phyloP scores from a whole-genome alignment of 1,140 invertebrate species.

The Temnothorax longispinosus region DNA sequence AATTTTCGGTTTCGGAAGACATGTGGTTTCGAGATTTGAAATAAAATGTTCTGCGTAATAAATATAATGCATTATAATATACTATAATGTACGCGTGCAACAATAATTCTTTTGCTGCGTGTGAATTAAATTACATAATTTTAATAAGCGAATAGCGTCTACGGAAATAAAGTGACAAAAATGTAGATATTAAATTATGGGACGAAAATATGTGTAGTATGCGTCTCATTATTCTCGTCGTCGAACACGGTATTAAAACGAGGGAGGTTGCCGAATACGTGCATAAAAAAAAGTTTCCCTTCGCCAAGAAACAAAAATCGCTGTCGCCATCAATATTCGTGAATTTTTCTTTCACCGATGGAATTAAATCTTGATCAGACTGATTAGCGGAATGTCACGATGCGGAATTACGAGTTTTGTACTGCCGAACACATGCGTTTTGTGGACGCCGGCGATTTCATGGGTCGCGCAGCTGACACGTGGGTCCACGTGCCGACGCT shows the following conservation, averaged over 20 bases:
- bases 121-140: slow-evolving; percentile 21
- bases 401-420: neutral
- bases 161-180: slow-evolving; percentile 28
- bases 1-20: neutral
- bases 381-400: slow-evolving; percentile 12
- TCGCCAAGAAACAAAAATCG: neutral
- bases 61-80: slow-evolving; percentile 24
- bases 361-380: slow-evolving; percentile 42
- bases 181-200: slow-evolving; percentile 51
- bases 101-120: neutral
- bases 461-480: slow-evolving; percentile 38
- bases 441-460: slow-evolving; percentile 37
- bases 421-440: slow-evolving; percentile 21
- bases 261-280: neutral
- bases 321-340: slow-evolving; percentile 12
- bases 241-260: slow-evolving; percentile 35
- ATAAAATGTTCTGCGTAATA: slow-evolving; percentile 11
- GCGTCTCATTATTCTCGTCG: slow-evolving; percentile 27
- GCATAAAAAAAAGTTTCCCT: neutral
- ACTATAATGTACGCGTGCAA: neutral
- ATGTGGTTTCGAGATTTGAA: neutral
- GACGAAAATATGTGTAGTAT: slow-evolving; percentile 41
- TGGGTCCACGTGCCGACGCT: slow-evolving; percentile 31
- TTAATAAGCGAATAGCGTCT: slow-evolving; percentile 38
- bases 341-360: neutral